These are phyloP conservation scores for Onthophagus sagittarius DNA, from an alignment of 2,888 invertebrate genomes.

Conservation along the genomic window DNA sequence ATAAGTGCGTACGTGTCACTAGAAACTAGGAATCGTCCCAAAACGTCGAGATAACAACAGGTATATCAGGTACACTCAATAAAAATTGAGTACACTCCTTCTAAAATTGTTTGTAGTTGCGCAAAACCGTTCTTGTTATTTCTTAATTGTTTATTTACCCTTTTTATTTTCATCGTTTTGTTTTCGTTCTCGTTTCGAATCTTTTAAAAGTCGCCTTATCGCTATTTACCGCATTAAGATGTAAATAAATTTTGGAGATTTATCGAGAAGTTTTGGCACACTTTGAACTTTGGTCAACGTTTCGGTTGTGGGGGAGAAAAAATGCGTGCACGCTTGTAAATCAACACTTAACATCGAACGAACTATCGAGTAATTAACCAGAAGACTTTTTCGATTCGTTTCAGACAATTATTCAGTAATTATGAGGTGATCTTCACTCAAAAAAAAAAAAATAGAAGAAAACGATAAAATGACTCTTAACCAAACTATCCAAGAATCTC, in stretches of 20 bases:
- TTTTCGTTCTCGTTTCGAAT: not conserved
- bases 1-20: slow-evolving; percentile 18
- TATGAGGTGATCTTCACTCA: slow-evolving; percentile 32
- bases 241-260: slow-evolving; percentile 11
- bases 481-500: slow-evolving; percentile 24
- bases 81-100: not conserved
- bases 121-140: slow-evolving; percentile 15
- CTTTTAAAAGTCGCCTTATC: slow-evolving; percentile 4
- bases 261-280: slow-evolving; percentile 14
- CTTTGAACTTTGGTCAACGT: slow-evolving; percentile 27
- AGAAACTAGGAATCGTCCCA: slow-evolving; percentile 18
- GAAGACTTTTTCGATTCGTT: not conserved
- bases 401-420: slow-evolving; percentile 19
- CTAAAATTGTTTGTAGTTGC: not conserved
- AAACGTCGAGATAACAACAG: slow-evolving; percentile 21
- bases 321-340: slow-evolving; percentile 2
- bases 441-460: slow-evolving; percentile 15
- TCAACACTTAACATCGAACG: not conserved
- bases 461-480: slow-evolving; percentile 26
- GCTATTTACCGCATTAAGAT: not conserved
- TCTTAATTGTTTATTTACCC: not conserved
- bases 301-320: not conserved
- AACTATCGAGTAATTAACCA: no score
- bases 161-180: not conserved
- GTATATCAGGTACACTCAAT: slow-evolving; percentile 26